phyloP scores from a whole-genome alignment of 2,888 invertebrate species.

The Tenthredo notha region DNA sequence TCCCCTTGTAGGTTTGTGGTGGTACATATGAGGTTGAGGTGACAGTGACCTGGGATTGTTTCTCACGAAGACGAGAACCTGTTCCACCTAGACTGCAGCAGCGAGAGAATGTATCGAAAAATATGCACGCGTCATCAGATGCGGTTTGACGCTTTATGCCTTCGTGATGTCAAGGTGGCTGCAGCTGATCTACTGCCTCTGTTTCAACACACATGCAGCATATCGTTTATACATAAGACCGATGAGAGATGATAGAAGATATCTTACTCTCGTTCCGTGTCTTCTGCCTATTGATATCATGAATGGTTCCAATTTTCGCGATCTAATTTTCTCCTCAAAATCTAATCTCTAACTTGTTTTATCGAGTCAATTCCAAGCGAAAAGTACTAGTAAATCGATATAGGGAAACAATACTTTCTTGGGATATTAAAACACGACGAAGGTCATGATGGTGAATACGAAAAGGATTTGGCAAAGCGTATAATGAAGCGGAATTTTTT shows the following conservation, averaged over 20 bases:
- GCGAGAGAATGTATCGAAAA: constrained; percentile 1
- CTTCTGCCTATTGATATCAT: background rate
- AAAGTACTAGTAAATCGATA: background rate
- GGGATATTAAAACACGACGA: background rate
- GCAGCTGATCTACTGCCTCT: background rate
- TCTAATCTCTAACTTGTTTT: background rate
- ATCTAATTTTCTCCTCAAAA: background rate
- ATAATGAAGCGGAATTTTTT: constrained; percentile 2
- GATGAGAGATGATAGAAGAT: background rate
- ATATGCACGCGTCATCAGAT: constrained; percentile 29
- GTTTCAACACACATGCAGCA: background rate
- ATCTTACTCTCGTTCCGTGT: background rate
- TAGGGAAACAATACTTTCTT: background rate
- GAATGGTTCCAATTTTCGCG: background rate
- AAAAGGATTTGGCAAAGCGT: background rate
- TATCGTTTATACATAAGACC: background rate
- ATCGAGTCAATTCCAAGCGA: background rate
- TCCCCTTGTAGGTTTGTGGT: constrained; percentile 4
- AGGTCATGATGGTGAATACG: background rate
- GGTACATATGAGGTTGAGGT: background rate
- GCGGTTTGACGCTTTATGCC: background rate
- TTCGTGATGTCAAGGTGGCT: background rate
- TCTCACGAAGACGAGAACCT: constrained; percentile 14
- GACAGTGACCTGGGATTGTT: background rate
- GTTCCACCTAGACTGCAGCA: background rate